Evolutionary conservation across 1,140 invertebrate species (phyloP).

Genomic region (Caerostris darwini): DNA sequence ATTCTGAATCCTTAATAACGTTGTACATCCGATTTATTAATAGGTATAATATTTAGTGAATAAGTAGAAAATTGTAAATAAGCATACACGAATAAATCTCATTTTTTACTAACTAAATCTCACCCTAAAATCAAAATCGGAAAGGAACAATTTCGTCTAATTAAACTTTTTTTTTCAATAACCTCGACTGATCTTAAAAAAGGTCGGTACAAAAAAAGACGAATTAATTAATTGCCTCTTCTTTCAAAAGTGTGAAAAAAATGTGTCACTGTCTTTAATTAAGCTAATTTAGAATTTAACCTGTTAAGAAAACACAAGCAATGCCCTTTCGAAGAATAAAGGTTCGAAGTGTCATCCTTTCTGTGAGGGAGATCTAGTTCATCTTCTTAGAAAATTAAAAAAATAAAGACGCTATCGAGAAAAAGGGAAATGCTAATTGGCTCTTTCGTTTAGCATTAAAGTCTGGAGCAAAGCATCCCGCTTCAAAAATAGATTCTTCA

Average conservation of each 20-base stretch:
- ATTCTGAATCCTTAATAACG: too few species aligned
- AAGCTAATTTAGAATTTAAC: not conserved
- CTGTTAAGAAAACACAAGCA: not conserved
- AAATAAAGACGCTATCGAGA: too few species aligned
- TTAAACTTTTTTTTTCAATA: not conserved
- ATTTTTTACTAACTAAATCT: too few species aligned
- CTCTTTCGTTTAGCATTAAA: too few species aligned
- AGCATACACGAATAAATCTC: too few species aligned
- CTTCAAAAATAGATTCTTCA: too few species aligned
- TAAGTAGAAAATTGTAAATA: too few species aligned
- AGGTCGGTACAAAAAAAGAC: not conserved
- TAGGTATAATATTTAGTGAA: too few species aligned
- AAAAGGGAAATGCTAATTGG: too few species aligned
- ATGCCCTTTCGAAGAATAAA: not conserved
- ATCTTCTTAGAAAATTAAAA: not conserved
- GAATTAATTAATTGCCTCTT: not conserved
- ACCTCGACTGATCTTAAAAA: not conserved
- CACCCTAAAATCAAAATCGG: not conserved
- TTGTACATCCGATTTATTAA: too few species aligned
- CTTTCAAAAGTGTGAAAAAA: not conserved
- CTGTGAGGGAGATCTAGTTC: not conserved
- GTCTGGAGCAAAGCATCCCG: too few species aligned
- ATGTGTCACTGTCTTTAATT: constrained; percentile 12
- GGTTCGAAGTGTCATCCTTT: not conserved
- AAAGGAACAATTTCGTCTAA: not conserved